Base-by-base conservation (phyloP, 2,113 vertebrate genomes). In the Sinocyclocheilus grahami region DNA sequence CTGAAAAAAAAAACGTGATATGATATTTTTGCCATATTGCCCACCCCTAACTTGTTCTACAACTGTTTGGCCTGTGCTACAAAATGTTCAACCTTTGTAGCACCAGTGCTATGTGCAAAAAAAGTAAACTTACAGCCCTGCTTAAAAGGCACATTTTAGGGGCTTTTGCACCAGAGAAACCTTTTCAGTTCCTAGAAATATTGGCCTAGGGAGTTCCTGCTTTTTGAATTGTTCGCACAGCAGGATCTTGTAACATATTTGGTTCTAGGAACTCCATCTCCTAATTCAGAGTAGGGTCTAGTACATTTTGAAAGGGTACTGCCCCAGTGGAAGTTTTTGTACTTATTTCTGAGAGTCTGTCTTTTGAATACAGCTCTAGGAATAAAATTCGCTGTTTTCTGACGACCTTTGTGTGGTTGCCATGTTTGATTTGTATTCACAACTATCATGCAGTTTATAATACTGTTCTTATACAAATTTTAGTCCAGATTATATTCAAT, bases 351-450 rank as follows among this genome's bases (percentile, higher is more conserved):
- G 16, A 16, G 53, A 6, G 53, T 55, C 14, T 55, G 53, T 18
- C 5, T 55, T 18, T 55, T 55, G 55, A 22, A 60, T 22, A 20
- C 20, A 60, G 0, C 55, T 60, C 55, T 22, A 60, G 55, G 18
- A 58, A 58, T 18, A 30, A 22, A 60, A 24, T 30, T 2, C 27
- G 27, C 27, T n/a, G n/a, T n/a, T 78, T 55, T 78, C 8, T 27
- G 8, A 58, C 2, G 8, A 58, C 14, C 27, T 78, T 33, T 78
- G 16, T 33, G 51, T 20, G 46, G 75, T 53, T 78, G 8, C 27
- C 27, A 55, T 78, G 27, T 78, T 78, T 78, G 48, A 58, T 78
- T 58, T 33, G 51, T 78, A 16, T 55, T 33, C 16, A 77, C 12
- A 53, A 78, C 51, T 33, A 1, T 78, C 3, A 22, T 53, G n/a